phyloP scores from a whole-genome alignment of 2,888 invertebrate species.

The Troides helena region DNA sequence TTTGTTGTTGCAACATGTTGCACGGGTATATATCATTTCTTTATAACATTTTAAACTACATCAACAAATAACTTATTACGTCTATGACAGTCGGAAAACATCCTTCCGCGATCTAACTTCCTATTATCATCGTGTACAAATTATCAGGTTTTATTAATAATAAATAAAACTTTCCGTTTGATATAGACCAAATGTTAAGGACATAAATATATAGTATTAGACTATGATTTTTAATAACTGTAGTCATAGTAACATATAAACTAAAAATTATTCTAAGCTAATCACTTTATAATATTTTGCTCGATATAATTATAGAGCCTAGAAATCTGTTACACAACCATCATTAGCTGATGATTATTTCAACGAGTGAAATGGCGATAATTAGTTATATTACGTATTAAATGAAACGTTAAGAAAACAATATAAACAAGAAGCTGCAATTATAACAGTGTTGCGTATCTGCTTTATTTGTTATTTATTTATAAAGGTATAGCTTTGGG shows the following conservation, averaged over 20 bases:
- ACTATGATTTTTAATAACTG: no score
- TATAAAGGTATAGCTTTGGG: no score
- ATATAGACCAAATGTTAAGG: no score
- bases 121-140: not conserved
- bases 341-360: not conserved
- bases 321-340: not conserved
- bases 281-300: no score
- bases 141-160: not conserved
- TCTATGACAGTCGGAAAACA: constrained; percentile 14
- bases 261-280: no score
- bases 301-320: not conserved
- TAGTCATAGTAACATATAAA: no score
- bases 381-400: no score
- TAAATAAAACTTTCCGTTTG: not conserved
- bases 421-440: no score
- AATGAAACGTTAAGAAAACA: no score
- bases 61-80: not conserved
- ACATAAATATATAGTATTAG: no score
- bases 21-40: not conserved
- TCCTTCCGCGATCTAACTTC: constrained; percentile 7
- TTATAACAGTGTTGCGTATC: no score
- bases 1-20: not conserved
- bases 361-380: not conserved
- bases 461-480: no score
- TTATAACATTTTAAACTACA: constrained; percentile 6